Evolutionary conservation across 2,113 vertebrate genomes (phyloP), one percentile per base, ranked within the genome.

Genomic region (Takifugu bimaculatus): DNA sequence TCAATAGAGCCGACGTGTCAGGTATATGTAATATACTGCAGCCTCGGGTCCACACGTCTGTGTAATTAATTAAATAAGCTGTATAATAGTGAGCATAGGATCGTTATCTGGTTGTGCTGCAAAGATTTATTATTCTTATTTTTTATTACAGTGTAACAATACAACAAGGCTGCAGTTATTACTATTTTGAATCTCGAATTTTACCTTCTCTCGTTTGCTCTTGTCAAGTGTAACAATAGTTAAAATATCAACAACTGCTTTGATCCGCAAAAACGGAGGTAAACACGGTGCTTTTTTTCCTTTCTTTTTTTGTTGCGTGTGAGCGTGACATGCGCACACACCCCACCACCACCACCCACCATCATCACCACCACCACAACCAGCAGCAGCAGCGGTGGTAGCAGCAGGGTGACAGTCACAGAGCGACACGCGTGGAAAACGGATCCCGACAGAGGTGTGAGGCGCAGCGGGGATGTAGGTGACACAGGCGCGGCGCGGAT

Each of bases 271-370:
- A 48, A n/a, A 12, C 45, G 45, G 13, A 4, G 14, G 13, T n/a
- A 32, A 32, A 45, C 11, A 45, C 44, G 44, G 44, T 4, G 20
- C 52, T 5, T 59, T 28, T 50, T 42, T 15, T 14, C 9, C 49
- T 13, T 6, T 56, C 26, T 15, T 9, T 50, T 48, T 48, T n/a
- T 5, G 6, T 1, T 3, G 29, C 42, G 66, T 20, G 4, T 25
- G 47, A 54, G 25, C 60, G 70, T 77, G 78, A 88, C 86, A 88
- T 88, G 87, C 85, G 86, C 85, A 86, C 59, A 74, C 1, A 1
- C 50, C 61, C 5, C 35, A 39, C 56, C 57, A 65, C n/a, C 62
- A 54, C 63, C 75, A 61, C 61, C 13, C 63, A 9, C 13, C 42
- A 2, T 13, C 55, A 44, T 52, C 48, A 7, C 32, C 71, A 56